These are phyloP conservation scores for Tryphoninae sp. DNA, from an alignment of 2,888 invertebrate species.

Conservation along the genomic window DNA sequence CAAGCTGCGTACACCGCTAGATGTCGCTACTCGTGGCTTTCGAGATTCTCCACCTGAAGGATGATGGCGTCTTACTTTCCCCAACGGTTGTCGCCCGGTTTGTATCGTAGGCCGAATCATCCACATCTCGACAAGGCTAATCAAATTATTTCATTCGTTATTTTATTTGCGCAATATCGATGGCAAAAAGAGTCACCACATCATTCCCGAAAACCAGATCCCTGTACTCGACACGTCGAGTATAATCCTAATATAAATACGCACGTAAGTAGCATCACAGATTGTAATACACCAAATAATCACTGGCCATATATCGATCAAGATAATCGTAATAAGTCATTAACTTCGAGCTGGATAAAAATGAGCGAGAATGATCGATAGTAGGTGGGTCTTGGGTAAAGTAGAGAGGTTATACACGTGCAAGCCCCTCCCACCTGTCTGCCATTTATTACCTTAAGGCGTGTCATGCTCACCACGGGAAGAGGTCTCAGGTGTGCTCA, in stretches of 20 bases:
- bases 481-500: constrained; percentile 59
- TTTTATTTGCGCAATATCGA: not conserved
- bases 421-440: constrained; percentile 74
- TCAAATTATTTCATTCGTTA: not conserved
- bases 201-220: not conserved
- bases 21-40: too few relatives aligned
- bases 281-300: not conserved
- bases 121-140: not conserved
- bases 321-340: not conserved
- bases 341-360: not conserved
- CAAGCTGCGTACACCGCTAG: too few relatives aligned
- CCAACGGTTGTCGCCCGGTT: too few relatives aligned
- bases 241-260: not conserved
- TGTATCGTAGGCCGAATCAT: not conserved
- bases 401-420: constrained; percentile 5
- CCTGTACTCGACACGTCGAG: not conserved
- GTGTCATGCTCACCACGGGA: constrained; percentile 41
- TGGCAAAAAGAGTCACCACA: not conserved
- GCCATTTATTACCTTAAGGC: constrained; percentile 60
- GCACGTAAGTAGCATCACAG: not conserved
- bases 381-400: constrained; percentile 71
- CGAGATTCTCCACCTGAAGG: too few relatives aligned
- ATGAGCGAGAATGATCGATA: constrained; percentile 63
- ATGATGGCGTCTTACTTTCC: too few relatives aligned
- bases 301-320: not conserved